Conservation (phyloP, 2,797 vertebrate species). For the Muraenolepis orangiensis region DNA sequence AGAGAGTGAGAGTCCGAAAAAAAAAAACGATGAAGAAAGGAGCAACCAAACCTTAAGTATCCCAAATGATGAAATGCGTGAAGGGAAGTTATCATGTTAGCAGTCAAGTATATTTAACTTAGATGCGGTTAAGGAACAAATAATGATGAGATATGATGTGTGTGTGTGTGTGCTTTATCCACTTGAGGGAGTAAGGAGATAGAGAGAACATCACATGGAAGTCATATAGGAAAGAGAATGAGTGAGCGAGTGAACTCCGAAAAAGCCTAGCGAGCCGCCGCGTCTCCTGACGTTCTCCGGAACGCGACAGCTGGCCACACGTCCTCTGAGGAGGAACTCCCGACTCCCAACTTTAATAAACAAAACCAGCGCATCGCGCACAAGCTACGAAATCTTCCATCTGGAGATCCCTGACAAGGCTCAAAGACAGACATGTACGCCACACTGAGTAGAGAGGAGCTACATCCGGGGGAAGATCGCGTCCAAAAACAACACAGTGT, state of each 20-base stretch:
- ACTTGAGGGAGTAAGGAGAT: neutral
- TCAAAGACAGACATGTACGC: constrained; percentile 59
- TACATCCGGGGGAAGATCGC: constrained; percentile 53
- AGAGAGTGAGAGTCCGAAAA: too few species aligned
- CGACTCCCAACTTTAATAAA: constrained; percentile 69
- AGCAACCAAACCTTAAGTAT: neutral
- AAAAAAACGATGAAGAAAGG: neutral
- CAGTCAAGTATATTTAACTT: neutral
- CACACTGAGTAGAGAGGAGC: constrained; percentile 49
- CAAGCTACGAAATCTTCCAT: constrained; percentile 64
- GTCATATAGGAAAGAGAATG: neutral
- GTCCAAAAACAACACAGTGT: constrained; percentile 22
- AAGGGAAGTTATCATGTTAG: neutral
- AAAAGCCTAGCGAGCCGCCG: constrained; percentile 57
- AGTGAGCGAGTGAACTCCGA: constrained; percentile 41
- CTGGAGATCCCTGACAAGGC: constrained; percentile 71
- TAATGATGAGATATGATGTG: neutral
- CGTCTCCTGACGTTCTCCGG: constrained; percentile 58
- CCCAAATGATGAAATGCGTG: neutral
- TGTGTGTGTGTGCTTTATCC: too few species aligned
- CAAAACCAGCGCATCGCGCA: constrained; percentile 57
- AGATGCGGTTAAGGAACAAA: neutral
- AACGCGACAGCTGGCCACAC: constrained; percentile 72
- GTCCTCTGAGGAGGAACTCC: constrained; percentile 68
- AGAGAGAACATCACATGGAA: neutral